Evolutionary conservation across 2,797 vertebrate species (phyloP).

Genomic region (Borostomias antarcticus): DNA sequence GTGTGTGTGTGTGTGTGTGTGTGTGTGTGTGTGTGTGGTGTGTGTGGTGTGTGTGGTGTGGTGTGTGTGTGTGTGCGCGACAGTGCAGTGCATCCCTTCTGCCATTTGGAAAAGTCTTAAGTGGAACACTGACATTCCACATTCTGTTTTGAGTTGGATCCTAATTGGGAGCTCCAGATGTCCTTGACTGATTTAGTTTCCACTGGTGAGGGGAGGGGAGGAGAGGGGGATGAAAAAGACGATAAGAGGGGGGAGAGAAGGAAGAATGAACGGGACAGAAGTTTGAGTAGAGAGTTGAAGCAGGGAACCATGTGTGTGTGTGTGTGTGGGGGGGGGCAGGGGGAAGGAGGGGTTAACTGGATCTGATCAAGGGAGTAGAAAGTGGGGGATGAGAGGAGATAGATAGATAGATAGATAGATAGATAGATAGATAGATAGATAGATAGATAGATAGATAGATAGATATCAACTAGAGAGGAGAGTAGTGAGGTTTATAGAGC

Average conservation of each 20-base stretch:
- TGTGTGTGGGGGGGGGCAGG: background rate
- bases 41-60: background rate
- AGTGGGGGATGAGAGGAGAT: background rate
- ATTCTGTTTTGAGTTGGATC: constrained; percentile 55
- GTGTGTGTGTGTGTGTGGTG: background rate
- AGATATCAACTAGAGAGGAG: too few relatives aligned
- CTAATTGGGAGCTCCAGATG: constrained; percentile 43
- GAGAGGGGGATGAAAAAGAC: background rate
- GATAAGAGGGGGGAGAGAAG: background rate
- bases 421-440: background rate
- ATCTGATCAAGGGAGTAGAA: background rate
- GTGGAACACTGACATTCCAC: constrained; percentile 31
- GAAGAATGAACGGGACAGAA: background rate
- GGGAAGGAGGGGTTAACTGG: background rate
- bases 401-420: background rate
- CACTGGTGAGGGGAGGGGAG: background rate
- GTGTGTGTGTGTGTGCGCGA: background rate
- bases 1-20: background rate
- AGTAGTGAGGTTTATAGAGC: background rate
- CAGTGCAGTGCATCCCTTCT: background rate
- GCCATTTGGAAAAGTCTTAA: constrained; percentile 32
- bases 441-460: background rate
- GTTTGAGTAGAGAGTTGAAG: background rate
- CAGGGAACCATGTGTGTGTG: background rate
- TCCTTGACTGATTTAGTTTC: constrained; percentile 28